Evolutionary conservation across 2,797 vertebrate genomes (phyloP).

Genomic region (Lagorchestes hirsutus): DNA sequence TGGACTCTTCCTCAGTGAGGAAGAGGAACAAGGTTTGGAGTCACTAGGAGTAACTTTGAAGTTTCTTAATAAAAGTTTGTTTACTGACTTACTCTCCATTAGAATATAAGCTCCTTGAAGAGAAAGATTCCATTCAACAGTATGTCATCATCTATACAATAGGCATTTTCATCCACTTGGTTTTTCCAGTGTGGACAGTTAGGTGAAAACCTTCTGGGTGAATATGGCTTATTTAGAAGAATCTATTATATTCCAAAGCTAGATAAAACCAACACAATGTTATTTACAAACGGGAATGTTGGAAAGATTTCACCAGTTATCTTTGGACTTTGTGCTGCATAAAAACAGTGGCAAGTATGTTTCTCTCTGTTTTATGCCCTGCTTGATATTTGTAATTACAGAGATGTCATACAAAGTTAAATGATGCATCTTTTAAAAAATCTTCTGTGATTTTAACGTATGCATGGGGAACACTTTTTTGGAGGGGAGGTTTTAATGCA

Average conservation of each 20-base stretch:
- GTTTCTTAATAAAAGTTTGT: neutral
- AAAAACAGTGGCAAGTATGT: neutral
- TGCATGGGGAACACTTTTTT: neutral
- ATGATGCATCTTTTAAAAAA: neutral
- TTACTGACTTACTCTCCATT: neutral
- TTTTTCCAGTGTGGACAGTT: neutral
- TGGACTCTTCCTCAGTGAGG: too few relatives aligned
- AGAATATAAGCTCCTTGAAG: neutral
- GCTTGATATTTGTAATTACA: neutral
- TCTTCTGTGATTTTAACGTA: neutral
- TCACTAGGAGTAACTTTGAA: too few relatives aligned
- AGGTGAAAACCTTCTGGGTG: neutral
- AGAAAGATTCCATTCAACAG: neutral
- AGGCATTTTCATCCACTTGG: neutral
- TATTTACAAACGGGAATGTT: neutral
- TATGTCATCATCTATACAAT: neutral
- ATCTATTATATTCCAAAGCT: neutral
- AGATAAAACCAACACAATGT: neutral
- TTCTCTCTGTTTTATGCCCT: neutral
- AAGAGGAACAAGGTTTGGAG: too few relatives aligned
- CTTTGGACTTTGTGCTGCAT: neutral
- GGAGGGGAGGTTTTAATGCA: neutral
- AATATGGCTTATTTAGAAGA: neutral
- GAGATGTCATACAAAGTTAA: neutral
- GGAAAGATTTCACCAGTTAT: neutral